These are phyloP conservation scores for Alosa alosa DNA, from an alignment of 2,113 vertebrate species.

Conservation along the genomic window DNA sequence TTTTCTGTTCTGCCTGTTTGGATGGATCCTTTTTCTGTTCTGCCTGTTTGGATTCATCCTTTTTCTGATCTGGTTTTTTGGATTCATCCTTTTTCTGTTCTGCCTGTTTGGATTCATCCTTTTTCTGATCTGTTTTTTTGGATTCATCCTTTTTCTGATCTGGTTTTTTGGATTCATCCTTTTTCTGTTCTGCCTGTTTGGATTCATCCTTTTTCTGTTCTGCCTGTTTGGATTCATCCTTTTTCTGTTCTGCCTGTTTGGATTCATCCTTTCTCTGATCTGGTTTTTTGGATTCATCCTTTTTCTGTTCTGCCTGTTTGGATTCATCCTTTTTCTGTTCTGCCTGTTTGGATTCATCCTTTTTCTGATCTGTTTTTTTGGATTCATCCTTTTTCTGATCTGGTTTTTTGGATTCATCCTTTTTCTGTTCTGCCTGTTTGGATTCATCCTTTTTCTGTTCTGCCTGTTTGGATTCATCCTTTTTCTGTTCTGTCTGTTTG, in stretches of 20 bases:
- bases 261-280: too few species aligned
- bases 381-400: background rate
- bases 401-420: background rate
- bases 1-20: rapidly evolving
- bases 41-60: background rate
- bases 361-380: background rate
- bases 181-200: background rate
- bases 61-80: background rate
- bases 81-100: background rate
- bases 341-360: background rate
- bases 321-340: background rate
- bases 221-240: background rate
- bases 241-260: background rate
- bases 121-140: background rate
- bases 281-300: background rate
- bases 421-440: background rate
- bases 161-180: background rate
- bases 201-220: background rate
- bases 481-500: background rate
- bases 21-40: background rate
- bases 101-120: background rate
- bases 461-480: background rate
- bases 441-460: slow-evolving; percentile 11
- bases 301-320: background rate
- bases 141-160: background rate